Evolutionary conservation across 2,888 invertebrate species (phyloP).

Genomic region (Perdita meconis): DNA sequence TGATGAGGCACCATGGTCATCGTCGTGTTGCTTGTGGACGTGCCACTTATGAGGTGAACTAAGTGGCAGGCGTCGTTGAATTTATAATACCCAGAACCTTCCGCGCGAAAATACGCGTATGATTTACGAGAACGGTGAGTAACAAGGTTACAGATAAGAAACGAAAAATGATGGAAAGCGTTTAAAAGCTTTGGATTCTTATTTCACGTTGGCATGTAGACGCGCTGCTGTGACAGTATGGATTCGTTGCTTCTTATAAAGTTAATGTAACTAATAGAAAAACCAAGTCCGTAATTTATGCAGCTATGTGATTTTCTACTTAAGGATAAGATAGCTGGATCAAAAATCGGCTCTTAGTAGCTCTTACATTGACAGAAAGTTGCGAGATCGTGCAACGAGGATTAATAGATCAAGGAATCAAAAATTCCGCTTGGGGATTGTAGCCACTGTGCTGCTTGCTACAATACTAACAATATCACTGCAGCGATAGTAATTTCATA

Average conservation of each 20-base stretch:
- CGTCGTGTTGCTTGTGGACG: slow-evolving; percentile 3
- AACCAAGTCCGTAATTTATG: not conserved
- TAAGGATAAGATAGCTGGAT: not conserved
- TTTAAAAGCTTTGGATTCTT: not conserved
- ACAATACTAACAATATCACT: no score
- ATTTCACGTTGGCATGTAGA: not conserved
- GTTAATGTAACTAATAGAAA: not conserved
- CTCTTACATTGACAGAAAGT: no score
- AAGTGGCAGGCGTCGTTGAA: slow-evolving; percentile 44
- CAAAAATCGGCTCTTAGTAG: not conserved
- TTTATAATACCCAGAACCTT: slow-evolving; percentile 21
- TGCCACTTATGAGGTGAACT: slow-evolving; percentile 39
- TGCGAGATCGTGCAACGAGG: no score
- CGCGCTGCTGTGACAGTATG: not conserved
- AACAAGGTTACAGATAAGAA: not conserved
- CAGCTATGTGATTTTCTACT: not conserved
- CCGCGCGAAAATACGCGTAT: not conserved
- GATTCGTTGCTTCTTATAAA: not conserved
- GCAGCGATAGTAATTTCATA: no score
- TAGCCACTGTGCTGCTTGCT: no score
- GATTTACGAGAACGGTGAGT: slow-evolving; percentile 32
- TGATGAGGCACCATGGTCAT: slow-evolving; percentile 24
- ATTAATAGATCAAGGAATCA: no score
- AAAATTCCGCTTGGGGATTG: no score
- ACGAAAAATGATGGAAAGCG: slow-evolving; percentile 2